Evolutionary conservation across 2,113 vertebrate genomes (phyloP), one percentile per base, ranked within the genome.

Genomic region (Platichthys flesus): DNA sequence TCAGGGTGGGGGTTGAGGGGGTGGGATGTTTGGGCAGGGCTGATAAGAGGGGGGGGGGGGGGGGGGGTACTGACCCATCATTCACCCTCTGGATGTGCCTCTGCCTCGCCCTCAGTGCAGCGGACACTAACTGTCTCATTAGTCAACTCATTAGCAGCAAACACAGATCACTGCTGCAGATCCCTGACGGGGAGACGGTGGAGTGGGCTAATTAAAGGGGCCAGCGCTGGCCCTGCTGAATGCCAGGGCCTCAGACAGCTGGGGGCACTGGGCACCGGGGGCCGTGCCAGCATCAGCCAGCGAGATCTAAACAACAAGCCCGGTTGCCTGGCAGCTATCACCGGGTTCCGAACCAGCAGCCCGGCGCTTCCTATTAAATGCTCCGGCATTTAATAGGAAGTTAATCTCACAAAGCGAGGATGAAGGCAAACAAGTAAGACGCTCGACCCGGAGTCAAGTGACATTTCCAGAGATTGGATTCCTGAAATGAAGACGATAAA

Each of bases 41-140:
- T 82, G 86, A 87, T 93, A 91, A 92, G 86, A 72, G 78, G 74
- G 88, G 61, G 49, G 78, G 74, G 88, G 61, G 49, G 87, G 74
- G 78, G 74, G 88, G 65, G 40, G 40, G 54, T 20, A 66, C 77
- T 86, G 88, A 91, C 88, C 88, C 86, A 78, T 89, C 82, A 89
- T 90, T 79, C 85, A 86, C 64, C 68, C 78, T 75, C 89, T 95
- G 91, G 89, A 70, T 81, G 86, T 84, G 86, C 80, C 74, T 69
- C 45, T 15, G 88, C 88, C 89, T 93, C 92, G 89, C 93, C 95
- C 94, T 95, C 93, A 94, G 93, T 94, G 92, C 80, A 95, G 94
- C 90, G 94, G 95, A 95, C 94, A 89, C 93, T 95, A 97, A 96
- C 95, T 94, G 95, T 95, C 96, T 97, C 96, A 97, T 98, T 97